Evolutionary conservation across 2,888 invertebrate species (phyloP).

Genomic region (Amaurobius ferox): DNA sequence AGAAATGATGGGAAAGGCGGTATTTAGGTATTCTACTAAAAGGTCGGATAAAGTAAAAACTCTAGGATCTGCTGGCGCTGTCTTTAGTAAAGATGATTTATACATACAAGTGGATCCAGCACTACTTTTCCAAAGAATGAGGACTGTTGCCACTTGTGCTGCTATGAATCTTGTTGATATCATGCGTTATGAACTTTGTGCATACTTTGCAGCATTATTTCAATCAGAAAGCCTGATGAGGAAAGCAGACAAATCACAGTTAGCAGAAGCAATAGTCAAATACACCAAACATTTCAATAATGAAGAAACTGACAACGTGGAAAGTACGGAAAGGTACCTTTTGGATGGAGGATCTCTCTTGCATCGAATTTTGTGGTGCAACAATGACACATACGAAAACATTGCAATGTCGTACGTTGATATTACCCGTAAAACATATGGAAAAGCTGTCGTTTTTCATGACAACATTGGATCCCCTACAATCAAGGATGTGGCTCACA

Average conservation of each 20-base stretch:
- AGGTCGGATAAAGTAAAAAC: neutral
- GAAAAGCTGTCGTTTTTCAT: neutral
- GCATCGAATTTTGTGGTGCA: neutral
- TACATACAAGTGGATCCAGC: slow-evolving; percentile 10
- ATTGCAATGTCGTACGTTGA: too few relatives aligned
- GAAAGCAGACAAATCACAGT: slow-evolving; percentile 8
- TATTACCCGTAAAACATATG: neutral
- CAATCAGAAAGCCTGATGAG: neutral
- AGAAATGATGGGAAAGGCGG: neutral
- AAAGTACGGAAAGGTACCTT: neutral
- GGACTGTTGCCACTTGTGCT: slow-evolving; percentile 3
- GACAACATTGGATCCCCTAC: too few relatives aligned
- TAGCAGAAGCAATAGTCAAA: slow-evolving; percentile 2
- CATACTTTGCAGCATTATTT: slow-evolving; percentile 3
- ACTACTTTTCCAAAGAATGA: too few relatives aligned
- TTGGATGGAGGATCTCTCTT: slow-evolving; percentile 1
- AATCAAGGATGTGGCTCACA: too few relatives aligned
- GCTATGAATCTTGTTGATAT: slow-evolving; percentile 5
- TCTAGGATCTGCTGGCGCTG: neutral
- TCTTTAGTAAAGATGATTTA: neutral
- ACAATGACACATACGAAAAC: neutral
- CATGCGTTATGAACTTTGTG: slow-evolving; percentile 6
- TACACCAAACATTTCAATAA: neutral
- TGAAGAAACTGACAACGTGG: neutral
- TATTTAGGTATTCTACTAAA: neutral